Conservation (phyloP, 2,888 invertebrate species). For the Chloroclysta siterata region DNA sequence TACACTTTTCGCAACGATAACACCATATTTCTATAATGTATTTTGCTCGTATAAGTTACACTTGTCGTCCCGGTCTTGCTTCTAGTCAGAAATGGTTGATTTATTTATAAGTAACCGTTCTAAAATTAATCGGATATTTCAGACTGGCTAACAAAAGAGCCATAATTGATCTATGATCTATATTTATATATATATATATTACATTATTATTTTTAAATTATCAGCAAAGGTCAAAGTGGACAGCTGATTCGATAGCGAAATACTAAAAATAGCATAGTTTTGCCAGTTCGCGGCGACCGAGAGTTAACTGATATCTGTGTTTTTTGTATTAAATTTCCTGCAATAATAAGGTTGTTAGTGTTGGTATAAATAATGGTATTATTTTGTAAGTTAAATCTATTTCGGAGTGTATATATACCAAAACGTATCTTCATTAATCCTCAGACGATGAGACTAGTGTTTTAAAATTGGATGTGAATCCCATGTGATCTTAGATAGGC, state of each 20-base stretch:
- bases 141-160: not conserved
- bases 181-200: no score
- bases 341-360: no score
- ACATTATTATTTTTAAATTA: no score
- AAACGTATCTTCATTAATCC: not conserved
- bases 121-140: no score
- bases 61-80: not conserved
- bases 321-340: no score
- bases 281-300: no score
- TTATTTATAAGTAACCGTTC: not conserved
- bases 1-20: no score
- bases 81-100: not conserved
- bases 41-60: not conserved
- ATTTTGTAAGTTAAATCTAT: not conserved
- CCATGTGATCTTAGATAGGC: constrained; percentile 26
- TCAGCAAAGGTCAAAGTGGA: no score
- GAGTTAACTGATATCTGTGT: no score
- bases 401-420: not conserved
- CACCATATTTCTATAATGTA: not conserved
- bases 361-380: not conserved
- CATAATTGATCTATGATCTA: no score
- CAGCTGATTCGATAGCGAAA: no score
- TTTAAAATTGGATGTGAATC: constrained; percentile 15
- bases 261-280: no score
- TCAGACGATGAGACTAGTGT: constrained; percentile 6